These are phyloP conservation scores for Drosophila setifemur DNA, from an alignment of 1,140 invertebrate species.

Conservation along the genomic window DNA sequence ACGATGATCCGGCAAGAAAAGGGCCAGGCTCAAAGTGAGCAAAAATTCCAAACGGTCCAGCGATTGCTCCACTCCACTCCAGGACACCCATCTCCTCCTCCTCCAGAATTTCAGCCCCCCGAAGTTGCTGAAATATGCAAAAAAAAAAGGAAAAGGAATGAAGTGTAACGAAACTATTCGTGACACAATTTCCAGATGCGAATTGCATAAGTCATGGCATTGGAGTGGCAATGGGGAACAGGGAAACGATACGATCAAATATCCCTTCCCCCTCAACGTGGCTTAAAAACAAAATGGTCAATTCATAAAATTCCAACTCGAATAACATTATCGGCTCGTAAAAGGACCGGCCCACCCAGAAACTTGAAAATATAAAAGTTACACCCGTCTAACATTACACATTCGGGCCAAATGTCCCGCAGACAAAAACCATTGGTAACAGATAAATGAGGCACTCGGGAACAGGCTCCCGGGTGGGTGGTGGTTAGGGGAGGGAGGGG, in stretches of 20 bases:
- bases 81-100: neutral
- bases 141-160: slow-evolving; percentile 48
- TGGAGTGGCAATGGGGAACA: slow-evolving; percentile 38
- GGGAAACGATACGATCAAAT: slow-evolving; percentile 35
- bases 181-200: slow-evolving; percentile 75
- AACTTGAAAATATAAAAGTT: slow-evolving; percentile 41
- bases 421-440: slow-evolving; percentile 53
- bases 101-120: neutral
- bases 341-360: slow-evolving; percentile 25
- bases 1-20: slow-evolving; percentile 66
- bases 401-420: slow-evolving; percentile 37
- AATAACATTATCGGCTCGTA: slow-evolving; percentile 74
- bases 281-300: slow-evolving; percentile 19
- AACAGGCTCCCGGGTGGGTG: slow-evolving; percentile 25
- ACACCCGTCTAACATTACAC: slow-evolving; percentile 60
- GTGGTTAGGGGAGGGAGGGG: neutral
- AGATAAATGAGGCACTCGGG: slow-evolving; percentile 77
- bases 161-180: slow-evolving; percentile 72
- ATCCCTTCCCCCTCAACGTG: slow-evolving; percentile 6
- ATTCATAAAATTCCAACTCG: slow-evolving; percentile 55
- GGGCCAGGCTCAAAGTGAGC: slow-evolving; percentile 43
- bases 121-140: slow-evolving; percentile 36
- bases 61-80: slow-evolving; percentile 4
- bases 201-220: slow-evolving; percentile 70
- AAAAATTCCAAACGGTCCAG: slow-evolving; percentile 54